Percentiles rank a stretch among this genome's conserved stretches.
These are phyloP conservation scores for Paramormyrops hopkinsi DNA, from an alignment of 2,797 vertebrate species.

Conservation along the genomic window DNA sequence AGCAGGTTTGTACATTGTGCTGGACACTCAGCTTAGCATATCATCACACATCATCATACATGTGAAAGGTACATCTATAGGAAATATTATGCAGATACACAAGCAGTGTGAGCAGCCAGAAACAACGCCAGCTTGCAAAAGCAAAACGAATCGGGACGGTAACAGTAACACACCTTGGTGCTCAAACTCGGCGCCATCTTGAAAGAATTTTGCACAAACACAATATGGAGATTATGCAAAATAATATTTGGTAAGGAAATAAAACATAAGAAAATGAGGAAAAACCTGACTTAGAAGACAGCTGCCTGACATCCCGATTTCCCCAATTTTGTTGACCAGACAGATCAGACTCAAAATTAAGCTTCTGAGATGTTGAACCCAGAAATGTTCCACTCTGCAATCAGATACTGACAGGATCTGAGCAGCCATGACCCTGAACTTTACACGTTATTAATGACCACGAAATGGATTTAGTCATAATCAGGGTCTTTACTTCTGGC, in stretches of 20 bases:
- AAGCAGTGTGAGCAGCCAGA: neutral
- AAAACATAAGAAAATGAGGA: neutral
- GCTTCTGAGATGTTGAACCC: neutral
- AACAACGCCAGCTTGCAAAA: neutral
- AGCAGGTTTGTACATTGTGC: neutral
- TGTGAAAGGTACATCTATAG: neutral
- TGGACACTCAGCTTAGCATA: neutral
- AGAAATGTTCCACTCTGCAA: neutral
- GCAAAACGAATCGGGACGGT: neutral
- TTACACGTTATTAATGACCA: neutral
- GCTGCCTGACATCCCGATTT: neutral
- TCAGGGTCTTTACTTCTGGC: neutral
- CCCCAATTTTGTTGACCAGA: neutral
- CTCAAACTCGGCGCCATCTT: neutral
- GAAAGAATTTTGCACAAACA: neutral
- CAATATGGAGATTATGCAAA: neutral
- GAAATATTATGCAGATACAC: neutral
- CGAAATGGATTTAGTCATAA: neutral
- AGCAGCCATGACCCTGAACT: neutral
- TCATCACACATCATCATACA: neutral
- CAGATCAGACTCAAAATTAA: neutral
- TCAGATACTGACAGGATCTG: neutral
- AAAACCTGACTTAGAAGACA: neutral
- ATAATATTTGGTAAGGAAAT: neutral
- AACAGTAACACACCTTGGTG: neutral